phyloP scores from a whole-genome alignment of 2,797 vertebrate genomes.

The Botia kubotai region DNA sequence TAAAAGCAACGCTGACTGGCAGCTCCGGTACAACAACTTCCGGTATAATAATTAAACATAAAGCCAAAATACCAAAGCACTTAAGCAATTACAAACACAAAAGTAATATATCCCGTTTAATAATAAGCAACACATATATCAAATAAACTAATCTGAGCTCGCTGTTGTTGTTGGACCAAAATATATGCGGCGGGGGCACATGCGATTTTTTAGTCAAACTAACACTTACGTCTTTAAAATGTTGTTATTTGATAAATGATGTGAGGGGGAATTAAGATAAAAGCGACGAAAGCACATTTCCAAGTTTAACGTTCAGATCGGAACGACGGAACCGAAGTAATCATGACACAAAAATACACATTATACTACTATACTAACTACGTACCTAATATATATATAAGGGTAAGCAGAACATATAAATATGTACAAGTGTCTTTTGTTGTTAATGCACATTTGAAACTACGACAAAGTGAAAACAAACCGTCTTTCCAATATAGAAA shows the following conservation, averaged over 20 bases:
- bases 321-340: neutral
- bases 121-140: neutral
- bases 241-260: neutral
- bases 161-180: too few relatives aligned
- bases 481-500: too few relatives aligned
- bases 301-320: neutral
- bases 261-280: neutral
- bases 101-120: neutral
- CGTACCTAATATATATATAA: neutral
- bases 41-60: neutral
- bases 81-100: neutral
- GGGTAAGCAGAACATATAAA: neutral
- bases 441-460: neutral
- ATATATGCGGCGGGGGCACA: too few relatives aligned
- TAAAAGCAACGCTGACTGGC: neutral
- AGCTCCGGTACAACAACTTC: neutral
- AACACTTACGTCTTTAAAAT: neutral
- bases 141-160: neutral
- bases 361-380: neutral
- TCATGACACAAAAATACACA: too few relatives aligned
- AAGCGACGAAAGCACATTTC: slow-evolving; percentile 11
- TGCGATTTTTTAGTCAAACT: too few relatives aligned
- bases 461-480: slow-evolving; percentile 8
- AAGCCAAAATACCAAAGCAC: neutral
- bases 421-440: neutral